These are phyloP conservation scores for Andricus quercusramuli DNA, from an alignment of 2,888 invertebrate genomes.

Conservation along the genomic window DNA sequence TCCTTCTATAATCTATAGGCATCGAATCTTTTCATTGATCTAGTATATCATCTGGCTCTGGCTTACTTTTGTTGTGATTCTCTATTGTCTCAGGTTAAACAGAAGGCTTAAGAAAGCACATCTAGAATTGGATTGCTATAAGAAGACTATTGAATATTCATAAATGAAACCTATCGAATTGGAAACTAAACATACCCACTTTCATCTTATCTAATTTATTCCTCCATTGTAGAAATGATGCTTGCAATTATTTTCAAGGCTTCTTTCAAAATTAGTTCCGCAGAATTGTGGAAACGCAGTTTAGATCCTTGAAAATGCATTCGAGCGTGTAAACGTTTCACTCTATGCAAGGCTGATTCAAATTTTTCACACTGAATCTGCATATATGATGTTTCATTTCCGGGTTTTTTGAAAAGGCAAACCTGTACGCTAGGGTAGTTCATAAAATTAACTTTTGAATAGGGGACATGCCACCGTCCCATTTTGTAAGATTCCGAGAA, in stretches of 20 bases:
- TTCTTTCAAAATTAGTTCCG: background rate
- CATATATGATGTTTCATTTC: background rate
- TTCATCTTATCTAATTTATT: background rate
- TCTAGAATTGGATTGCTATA: background rate
- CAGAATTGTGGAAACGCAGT: background rate
- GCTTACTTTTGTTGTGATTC: background rate
- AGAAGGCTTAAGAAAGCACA: background rate
- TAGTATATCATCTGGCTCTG: background rate
- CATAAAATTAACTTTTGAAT: too few relatives aligned
- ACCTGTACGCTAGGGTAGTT: background rate
- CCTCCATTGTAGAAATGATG: background rate
- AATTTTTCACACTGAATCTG: background rate
- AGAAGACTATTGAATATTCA: background rate
- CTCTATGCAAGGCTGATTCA: background rate
- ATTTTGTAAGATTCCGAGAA: too few relatives aligned
- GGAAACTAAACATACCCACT: background rate
- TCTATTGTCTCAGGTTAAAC: background rate
- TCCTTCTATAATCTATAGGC: background rate
- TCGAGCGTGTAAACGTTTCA: background rate
- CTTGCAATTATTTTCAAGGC: background rate
- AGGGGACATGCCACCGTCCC: too few relatives aligned
- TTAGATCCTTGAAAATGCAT: background rate
- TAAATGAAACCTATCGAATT: background rate
- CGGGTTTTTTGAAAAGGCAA: background rate
- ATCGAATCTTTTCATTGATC: slow-evolving; percentile 2